Evolutionary conservation across 2,113 vertebrate species (phyloP).

Genomic region (Ailurus styani): DNA sequence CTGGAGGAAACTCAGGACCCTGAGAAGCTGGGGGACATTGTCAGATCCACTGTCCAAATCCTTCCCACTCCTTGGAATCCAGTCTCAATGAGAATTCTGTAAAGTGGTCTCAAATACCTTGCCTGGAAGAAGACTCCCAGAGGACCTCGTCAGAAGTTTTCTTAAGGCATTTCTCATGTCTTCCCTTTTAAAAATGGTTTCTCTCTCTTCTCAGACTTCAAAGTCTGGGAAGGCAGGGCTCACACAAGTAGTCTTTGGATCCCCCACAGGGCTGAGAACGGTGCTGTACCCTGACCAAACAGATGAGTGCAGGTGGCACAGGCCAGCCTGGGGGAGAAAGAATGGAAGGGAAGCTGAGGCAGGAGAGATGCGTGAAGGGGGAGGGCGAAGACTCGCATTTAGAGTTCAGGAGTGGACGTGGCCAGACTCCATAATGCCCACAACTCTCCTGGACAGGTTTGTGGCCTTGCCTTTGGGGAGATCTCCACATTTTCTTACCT

Average conservation of each 20-base stretch:
- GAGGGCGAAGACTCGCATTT: accelerated
- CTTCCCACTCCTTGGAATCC: neutral
- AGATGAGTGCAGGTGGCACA: neutral
- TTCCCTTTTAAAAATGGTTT: neutral
- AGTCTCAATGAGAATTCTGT: neutral
- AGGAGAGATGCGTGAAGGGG: neutral
- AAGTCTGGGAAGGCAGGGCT: neutral
- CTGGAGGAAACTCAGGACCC: accelerated
- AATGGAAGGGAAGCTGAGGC: neutral
- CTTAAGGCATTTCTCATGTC: neutral
- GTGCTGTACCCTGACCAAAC: neutral
- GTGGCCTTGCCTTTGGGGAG: neutral
- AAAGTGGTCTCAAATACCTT: neutral
- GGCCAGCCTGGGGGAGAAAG: neutral
- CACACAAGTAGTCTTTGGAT: neutral
- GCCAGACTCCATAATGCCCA: neutral
- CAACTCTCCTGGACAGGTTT: neutral
- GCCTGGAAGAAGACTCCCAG: neutral
- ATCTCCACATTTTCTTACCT: neutral
- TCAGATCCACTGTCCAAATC: neutral
- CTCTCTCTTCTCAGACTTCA: neutral
- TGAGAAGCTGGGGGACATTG: neutral
- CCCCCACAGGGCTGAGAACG: neutral
- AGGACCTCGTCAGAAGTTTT: neutral
- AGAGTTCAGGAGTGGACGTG: neutral